These are phyloP conservation scores for Gasterosteus aculeatus DNA, from an alignment of 2,113 vertebrate species.

Conservation along the genomic window DNA sequence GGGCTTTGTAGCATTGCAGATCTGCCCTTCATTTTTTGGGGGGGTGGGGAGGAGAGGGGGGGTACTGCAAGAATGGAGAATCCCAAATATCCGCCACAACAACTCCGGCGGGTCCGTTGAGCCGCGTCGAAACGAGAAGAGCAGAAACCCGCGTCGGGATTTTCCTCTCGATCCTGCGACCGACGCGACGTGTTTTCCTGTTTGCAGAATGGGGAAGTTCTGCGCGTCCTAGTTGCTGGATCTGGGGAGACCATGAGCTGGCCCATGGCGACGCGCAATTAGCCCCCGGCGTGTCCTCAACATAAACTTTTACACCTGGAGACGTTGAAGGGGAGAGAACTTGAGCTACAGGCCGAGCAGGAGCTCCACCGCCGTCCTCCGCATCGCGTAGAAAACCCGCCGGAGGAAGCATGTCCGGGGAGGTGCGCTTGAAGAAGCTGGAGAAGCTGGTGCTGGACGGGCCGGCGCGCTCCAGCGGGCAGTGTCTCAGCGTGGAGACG, in stretches of 20 bases:
- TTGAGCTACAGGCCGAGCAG: conserved; percentile 60
- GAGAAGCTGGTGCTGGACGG: conserved; percentile 97
- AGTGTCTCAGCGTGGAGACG: conserved; percentile 94
- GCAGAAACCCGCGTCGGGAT: conserved; percentile 42
- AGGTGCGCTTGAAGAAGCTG: conserved; percentile 98
- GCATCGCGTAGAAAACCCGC: conserved; percentile 35
- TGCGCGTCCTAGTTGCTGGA: conserved; percentile 45
- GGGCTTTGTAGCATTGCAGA: conserved; percentile 84
- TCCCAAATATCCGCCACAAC: conserved; percentile 55
- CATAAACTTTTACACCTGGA: conserved; percentile 53
- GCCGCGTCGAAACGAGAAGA: conserved; percentile 33
- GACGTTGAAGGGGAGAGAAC: conserved; percentile 63
- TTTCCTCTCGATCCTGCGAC: conserved; percentile 59
- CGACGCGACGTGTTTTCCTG: conserved; percentile 44
- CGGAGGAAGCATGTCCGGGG: conserved; percentile 90
- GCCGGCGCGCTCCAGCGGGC: conserved; percentile 88
- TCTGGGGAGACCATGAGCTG: conserved; percentile 61
- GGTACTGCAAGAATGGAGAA: conserved; percentile 75
- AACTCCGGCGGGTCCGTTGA: conserved; percentile 58
- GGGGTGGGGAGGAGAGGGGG: conserved; percentile 16
- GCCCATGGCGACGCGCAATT: conserved; percentile 43
- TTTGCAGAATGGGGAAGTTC: conserved; percentile 64
- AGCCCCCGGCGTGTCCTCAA: conserved; percentile 35
- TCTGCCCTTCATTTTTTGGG: conserved; percentile 62
- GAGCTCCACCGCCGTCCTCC: conserved; percentile 31